Evolutionary conservation across 2,888 invertebrate species (phyloP), one percentile per base, ranked within the genome.

Genomic region (Barypeithes pellucidus): DNA sequence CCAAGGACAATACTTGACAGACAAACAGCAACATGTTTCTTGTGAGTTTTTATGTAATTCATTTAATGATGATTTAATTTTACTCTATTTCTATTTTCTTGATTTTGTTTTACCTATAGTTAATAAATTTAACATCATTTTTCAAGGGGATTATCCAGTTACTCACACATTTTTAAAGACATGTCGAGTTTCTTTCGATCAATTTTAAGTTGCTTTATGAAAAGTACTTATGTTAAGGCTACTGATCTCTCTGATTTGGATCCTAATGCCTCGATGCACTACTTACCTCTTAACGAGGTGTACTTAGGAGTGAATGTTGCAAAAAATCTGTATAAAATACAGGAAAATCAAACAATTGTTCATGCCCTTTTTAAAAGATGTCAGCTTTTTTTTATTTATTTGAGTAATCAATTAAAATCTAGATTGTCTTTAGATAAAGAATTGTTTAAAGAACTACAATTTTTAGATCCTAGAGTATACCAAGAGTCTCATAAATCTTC

Each of bases 111-210:
- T 20, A 52, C 52, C 22, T 20, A 52, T 52, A 16, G 52, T 20
- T 20, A 52, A 52, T 52, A 52, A 5, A 60, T 74, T 70, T 52
- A 74, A 74, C 50, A 65, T 52, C 36, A 70, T 74, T 50, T 74
- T 74, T 63, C 70, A 74, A 74, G 67, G 57, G 41, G 74, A 70
- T 63, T 74, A 70, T 67, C 67, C 73, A 22, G 66, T 70, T 29
- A 47, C 59, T 9, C 68, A 73, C 22, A 73, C 22, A 63, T 54
- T 73, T 60, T 60, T 61, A 68, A 50, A 61, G 33, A 68, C 22
- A 68, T 68, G 45, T 60, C 45, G 8, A 59, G 63, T 59, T 36
- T 67, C 20, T 72, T 57, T 33, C 29, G 36, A 36, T 63, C 67
- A 47, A 63, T 67, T 60, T 20, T 68, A 59, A 50, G 59, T 22